Evolutionary conservation across 1,140 invertebrate species (phyloP), one percentile per base, ranked within the genome.

Genomic region (Drosophila pseudoananassae): DNA sequence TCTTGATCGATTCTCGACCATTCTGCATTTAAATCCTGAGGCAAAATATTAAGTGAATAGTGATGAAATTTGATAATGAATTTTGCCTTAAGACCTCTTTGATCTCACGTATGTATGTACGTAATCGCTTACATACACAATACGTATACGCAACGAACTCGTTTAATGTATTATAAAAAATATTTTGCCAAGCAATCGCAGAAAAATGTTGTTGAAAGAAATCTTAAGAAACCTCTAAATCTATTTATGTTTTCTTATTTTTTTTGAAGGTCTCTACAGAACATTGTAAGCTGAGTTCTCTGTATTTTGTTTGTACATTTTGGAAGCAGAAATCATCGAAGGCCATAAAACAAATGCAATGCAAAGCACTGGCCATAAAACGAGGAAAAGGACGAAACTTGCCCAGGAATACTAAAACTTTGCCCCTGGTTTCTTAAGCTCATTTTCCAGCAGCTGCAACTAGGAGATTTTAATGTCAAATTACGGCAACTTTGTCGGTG

Each of bases 401-500:
- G 20, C 29, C 5, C 17, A 23, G 27, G 9, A 47, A 15, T 1
- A 33, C 17, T 36, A 27, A 60, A 31, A 31, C 17, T 14, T 27
- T 6, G 2, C 20, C 23, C 9, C 38, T 14, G 17, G 17, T 15
- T 31, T 3, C 63, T 29, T 52, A 52, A 20, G 33, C 33, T 17
- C 60, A 51, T 64, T 68, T 65, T 4, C 49, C 17, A 68, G 31
- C 43, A 56, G 50, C 50, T 68, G 49, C 61, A 64, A 56, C 47
- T 52, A 29, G 7, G 33, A 52, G 23, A 74, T 74, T 75, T 75
- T 75, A 75, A 65, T 75, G 72, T 66, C 70, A 50, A 64, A 58
- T 57, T 70, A 46, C 53, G 49, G 29, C 78, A 81, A 82, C 78
- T 82, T 68, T 77, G 78, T 81, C 45, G 29, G 14, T 60, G 65